Conservation (phyloP, 2,888 invertebrate genomes). For the Noctuana brunneofusca region DNA sequence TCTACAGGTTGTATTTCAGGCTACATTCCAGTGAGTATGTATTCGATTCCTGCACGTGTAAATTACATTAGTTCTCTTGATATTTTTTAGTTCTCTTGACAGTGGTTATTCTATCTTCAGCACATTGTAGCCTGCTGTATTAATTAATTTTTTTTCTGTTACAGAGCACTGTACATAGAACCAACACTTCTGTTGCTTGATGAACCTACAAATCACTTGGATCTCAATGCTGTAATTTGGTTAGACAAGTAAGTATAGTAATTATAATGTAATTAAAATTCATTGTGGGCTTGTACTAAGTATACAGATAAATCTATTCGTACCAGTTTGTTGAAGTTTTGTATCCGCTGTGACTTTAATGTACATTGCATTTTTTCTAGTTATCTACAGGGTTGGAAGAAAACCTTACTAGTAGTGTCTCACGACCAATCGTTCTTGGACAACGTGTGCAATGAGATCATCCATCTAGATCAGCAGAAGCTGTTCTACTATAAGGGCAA, state of each 20-base stretch:
- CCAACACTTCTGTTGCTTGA: conserved; percentile 98
- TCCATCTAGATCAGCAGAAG: conserved; percentile 97
- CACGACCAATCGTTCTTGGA: conserved; percentile 99
- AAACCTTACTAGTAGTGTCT: conserved; percentile 98
- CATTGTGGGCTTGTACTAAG: background rate
- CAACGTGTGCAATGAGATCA: conserved; percentile 99
- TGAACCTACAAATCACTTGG: conserved; percentile 99
- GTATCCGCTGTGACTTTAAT: too few species aligned
- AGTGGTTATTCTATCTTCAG: too few species aligned
- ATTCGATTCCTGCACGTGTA: too few species aligned
- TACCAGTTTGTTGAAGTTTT: too few species aligned
- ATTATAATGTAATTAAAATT: too few species aligned
- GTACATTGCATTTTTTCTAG: conserved; percentile 60
- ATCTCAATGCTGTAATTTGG: conserved; percentile 99
- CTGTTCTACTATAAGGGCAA: conserved; percentile 98
- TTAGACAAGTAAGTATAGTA: conserved; percentile 92
- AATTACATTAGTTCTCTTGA: too few species aligned
- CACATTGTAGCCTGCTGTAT: background rate
- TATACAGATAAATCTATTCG: too few species aligned
- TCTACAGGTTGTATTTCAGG: too few species aligned
- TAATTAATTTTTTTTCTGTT: conserved; percentile 41
- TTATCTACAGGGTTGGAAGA: conserved; percentile 99
- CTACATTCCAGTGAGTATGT: too few species aligned
- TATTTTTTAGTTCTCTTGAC: too few species aligned
- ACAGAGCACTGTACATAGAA: conserved; percentile 96